Conservation (phyloP, 1,140 invertebrate genomes). For the Ylistrum balloti region DNA sequence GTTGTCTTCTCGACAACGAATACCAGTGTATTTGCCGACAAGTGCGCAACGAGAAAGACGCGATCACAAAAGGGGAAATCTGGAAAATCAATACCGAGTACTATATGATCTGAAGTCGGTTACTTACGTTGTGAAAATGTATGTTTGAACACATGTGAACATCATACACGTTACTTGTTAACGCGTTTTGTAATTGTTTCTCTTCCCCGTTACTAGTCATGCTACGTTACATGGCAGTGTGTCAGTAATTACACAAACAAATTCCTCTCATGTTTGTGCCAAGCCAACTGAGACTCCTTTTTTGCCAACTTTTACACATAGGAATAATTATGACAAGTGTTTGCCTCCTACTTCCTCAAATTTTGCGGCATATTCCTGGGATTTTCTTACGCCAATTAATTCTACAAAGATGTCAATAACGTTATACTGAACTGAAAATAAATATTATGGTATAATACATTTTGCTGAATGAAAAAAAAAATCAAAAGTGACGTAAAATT, state of each 20-base stretch:
- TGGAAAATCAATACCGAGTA: background rate
- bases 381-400: no score
- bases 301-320: slow-evolving; percentile 21
- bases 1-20: background rate
- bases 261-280: slow-evolving; percentile 19
- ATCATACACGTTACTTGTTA: slow-evolving; percentile 30
- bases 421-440: no score
- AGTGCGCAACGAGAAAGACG: slow-evolving; percentile 13
- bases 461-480: no score
- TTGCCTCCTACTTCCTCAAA: background rate
- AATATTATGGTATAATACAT: no score
- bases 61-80: background rate
- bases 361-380: no score
- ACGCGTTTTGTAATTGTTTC: background rate
- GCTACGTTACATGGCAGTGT: background rate
- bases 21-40: slow-evolving; percentile 13
- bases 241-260: slow-evolving; percentile 38
- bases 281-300: background rate
- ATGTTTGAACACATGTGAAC: slow-evolving; percentile 38
- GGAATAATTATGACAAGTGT: slow-evolving; percentile 8
- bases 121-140: slow-evolving; percentile 28
- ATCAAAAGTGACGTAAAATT: no score
- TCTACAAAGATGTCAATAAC: no score
- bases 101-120: slow-evolving; percentile 11
- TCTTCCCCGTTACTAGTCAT: background rate